Evolutionary conservation across 2,888 invertebrate species (phyloP), one percentile per base, ranked within the genome.

Genomic region (Rhingia rostrata): DNA sequence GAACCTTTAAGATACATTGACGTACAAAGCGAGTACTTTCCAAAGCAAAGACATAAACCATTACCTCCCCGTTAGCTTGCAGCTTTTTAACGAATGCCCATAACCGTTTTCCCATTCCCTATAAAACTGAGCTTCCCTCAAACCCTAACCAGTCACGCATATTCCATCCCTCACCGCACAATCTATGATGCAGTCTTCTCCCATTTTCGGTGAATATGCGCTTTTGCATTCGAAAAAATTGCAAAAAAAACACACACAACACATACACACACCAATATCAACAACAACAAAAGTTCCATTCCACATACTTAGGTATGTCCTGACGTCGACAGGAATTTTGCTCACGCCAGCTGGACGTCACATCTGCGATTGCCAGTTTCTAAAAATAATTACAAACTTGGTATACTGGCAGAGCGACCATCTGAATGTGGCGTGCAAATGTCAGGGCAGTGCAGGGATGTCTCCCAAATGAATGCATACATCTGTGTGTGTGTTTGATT

Each of bases 341-440:
- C 72, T 58, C 51, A 79, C 49, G 56, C 79, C 83, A 84, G 79
- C 83, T 84, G 74, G 79, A 84, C 83, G 83, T 84, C 83, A 84
- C 73, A 79, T 69, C 69, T 41, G 64, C 58, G 54, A 63, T 56
- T 54, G 58, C 35, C 63, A 47, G 69, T 60, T 84, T 84, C 79
- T 79, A 79, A 79, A 84, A 84, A 84, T 84, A 84, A 74, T 73
- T 73, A 53, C 79, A 67, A 73, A 66, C 49, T 47, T 39, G 12
- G 12, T 14, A 60, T 22, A 22, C 22, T 22, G 2, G 30, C 39
- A 69, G 37, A 61, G 51, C 7, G 33, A 58, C 47, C 64, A 64
- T 81, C 69, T 58, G 69, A 63, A 39, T 14, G 47, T 37, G 22
- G n/a, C 32, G 12, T 35, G 56, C 35, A 74, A 47, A 35, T 49